Conservation (phyloP, 2,797 vertebrate genomes). For the Phylloscopus collybita region DNA sequence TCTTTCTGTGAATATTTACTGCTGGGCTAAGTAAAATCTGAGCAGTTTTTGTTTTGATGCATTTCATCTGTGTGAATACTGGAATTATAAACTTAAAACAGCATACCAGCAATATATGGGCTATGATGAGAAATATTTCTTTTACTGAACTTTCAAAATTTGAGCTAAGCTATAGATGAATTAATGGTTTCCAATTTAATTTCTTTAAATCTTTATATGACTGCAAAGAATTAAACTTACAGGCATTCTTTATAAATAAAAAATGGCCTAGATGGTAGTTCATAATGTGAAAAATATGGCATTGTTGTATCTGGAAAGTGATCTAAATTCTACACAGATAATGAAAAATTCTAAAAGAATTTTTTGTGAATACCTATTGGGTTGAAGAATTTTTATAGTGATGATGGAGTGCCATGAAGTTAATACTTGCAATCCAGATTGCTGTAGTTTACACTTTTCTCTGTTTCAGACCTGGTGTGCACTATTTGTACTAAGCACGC, state of each 20-base stretch:
- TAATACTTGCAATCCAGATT: slow-evolving; percentile 86
- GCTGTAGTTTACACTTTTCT: slow-evolving; percentile 91
- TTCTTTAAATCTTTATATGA: slow-evolving; percentile 67
- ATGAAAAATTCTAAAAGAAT: slow-evolving; percentile 62
- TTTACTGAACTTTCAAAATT: slow-evolving; percentile 62
- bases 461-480: slow-evolving; percentile 78
- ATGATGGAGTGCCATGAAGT: slow-evolving; percentile 82
- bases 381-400: slow-evolving; percentile 79
- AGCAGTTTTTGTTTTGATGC: slow-evolving; percentile 57
- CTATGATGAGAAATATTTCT: slow-evolving; percentile 56
- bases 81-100: slow-evolving; percentile 50
- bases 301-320: slow-evolving; percentile 60
- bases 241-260: slow-evolving; percentile 59
- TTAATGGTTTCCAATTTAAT: slow-evolving; percentile 47
- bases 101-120: slow-evolving; percentile 76
- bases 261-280: slow-evolving; percentile 38
- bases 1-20: slow-evolving; percentile 50
- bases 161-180: slow-evolving; percentile 53
- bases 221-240: slow-evolving; percentile 37
- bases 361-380: slow-evolving; percentile 69
- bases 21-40: slow-evolving; percentile 51
- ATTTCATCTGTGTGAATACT: slow-evolving; percentile 67
- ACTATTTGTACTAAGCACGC: slow-evolving; percentile 75
- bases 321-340: slow-evolving; percentile 61
- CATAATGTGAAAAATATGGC: slow-evolving; percentile 41